Conservation (phyloP, 2,113 vertebrate species). For the Ahaetulla prasina region DNA sequence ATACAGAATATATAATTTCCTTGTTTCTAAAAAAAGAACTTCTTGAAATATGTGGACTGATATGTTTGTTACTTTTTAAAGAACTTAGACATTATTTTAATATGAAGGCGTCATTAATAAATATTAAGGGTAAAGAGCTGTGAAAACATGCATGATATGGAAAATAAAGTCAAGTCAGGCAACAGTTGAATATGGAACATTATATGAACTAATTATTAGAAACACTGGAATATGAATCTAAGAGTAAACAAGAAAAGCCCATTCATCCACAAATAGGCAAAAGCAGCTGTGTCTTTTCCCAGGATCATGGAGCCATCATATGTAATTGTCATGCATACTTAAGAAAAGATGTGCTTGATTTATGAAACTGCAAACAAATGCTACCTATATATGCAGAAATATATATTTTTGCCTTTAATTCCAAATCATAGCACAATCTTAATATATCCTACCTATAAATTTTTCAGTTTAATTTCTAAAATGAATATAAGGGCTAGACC, state of each 20-base stretch:
- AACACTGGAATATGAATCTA: background rate
- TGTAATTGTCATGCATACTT: background rate
- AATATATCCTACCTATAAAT: background rate
- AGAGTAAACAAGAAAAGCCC: background rate
- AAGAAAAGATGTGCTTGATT: background rate
- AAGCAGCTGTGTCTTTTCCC: background rate
- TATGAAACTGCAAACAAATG: background rate
- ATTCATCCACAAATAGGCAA: background rate
- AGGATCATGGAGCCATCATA: background rate
- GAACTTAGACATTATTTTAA: background rate
- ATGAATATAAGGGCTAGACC: background rate
- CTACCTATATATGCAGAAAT: background rate
- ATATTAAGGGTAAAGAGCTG: background rate
- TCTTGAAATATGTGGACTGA: background rate
- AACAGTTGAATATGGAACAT: background rate
- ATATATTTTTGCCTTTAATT: background rate
- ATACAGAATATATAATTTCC: background rate
- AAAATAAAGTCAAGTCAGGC: background rate
- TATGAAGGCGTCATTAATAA: background rate
- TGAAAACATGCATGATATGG: background rate
- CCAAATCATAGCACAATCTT: background rate
- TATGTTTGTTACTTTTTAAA: background rate
- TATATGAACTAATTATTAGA: background rate
- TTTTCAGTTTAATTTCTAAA: background rate
- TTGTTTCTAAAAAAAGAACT: background rate